Evolutionary conservation across 2,888 invertebrate species (phyloP).

Genomic region (Dendrolimus houi): DNA sequence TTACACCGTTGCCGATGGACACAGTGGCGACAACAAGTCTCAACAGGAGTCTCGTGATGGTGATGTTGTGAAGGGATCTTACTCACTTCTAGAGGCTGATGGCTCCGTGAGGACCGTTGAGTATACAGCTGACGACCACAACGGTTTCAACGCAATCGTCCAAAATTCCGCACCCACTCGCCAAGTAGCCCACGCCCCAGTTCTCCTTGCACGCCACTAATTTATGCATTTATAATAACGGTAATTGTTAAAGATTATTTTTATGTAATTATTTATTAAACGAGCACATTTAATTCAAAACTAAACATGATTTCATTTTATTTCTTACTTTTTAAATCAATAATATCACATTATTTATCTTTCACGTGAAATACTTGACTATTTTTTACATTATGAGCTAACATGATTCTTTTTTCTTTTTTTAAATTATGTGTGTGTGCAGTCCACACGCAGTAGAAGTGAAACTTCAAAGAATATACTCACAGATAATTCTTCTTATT

Average conservation of each 20-base stretch:
- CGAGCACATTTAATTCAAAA: neutral
- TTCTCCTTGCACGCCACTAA: slow-evolving; percentile 38
- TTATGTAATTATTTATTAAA: neutral
- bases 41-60: slow-evolving; percentile 66
- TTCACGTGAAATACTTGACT: too few relatives aligned
- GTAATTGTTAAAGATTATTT: neutral
- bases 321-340: too few relatives aligned
- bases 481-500: too few relatives aligned
- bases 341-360: too few relatives aligned
- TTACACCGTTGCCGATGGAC: slow-evolving; percentile 59
- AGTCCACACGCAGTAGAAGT: too few relatives aligned
- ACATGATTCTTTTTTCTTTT: too few relatives aligned
- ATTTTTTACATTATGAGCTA: too few relatives aligned
- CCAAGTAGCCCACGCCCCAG: slow-evolving; percentile 28
- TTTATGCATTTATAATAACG: neutral
- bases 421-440: too few relatives aligned
- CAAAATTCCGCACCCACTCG: slow-evolving; percentile 50
- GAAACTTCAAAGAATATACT: too few relatives aligned
- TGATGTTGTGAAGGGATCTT: slow-evolving; percentile 73
- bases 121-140: slow-evolving; percentile 63
- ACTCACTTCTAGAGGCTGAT: slow-evolving; percentile 67
- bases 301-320: neutral
- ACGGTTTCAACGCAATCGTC: slow-evolving; percentile 57
- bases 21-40: slow-evolving; percentile 67
- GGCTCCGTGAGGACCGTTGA: slow-evolving; percentile 68